A percentile compares a stretch with the other conserved stretches of the same genome.
Evolutionary conservation across 2,113 vertebrate species (phyloP).

Genomic region (Myrmecobius fasciatus): DNA sequence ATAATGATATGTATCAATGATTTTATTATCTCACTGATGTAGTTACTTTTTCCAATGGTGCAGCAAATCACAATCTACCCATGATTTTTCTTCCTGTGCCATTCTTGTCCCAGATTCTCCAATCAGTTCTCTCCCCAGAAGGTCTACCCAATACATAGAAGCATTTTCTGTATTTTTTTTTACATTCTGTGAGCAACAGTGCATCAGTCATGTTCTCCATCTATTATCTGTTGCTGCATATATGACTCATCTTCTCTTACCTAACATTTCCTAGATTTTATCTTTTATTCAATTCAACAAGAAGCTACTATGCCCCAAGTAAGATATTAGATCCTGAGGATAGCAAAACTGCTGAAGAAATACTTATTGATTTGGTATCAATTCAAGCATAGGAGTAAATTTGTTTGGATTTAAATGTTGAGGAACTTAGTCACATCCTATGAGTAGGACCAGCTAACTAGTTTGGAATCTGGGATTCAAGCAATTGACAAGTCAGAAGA

Average conservation of each 20-base stretch:
- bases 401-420: not conserved
- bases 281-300: not conserved
- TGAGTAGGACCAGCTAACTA: not conserved
- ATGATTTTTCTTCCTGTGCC: not conserved
- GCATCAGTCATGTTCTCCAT: not conserved
- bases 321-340: not conserved
- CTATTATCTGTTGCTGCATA: not conserved
- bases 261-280: not conserved
- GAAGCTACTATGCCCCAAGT: not conserved
- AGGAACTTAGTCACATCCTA: not conserved
- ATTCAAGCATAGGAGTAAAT: not conserved
- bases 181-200: not conserved
- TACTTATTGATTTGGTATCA: not conserved
- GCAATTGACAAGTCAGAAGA: not conserved
- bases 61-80: not conserved
- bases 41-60: not conserved
- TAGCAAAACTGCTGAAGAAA: not conserved
- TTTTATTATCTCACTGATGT: not conserved
- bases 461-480: not conserved
- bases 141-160: not conserved
- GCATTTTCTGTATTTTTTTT: not conserved
- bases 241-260: not conserved
- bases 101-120: not conserved
- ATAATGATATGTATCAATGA: not conserved
- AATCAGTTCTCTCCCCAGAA: not conserved